These are phyloP conservation scores for Noctua janthe DNA, from an alignment of 2,888 invertebrate species.

Conservation along the genomic window DNA sequence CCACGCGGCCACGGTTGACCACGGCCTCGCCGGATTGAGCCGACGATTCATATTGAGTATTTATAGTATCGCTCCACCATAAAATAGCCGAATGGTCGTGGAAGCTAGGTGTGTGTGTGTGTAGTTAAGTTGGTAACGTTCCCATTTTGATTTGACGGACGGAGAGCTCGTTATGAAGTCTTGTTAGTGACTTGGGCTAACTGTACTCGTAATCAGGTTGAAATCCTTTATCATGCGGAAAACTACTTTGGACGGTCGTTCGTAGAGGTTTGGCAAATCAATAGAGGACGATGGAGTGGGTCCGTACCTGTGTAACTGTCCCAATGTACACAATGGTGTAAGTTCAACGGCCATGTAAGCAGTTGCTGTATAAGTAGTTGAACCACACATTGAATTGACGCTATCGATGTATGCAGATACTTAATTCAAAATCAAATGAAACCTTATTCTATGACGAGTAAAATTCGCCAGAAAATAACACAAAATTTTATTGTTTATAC, in stretches of 20 bases:
- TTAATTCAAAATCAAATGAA: not conserved
- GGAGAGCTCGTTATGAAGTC: constrained; percentile 26
- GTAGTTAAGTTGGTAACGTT: constrained; percentile 35
- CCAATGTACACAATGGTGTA: not conserved
- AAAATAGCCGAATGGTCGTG: constrained; percentile 55
- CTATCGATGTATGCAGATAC: not conserved
- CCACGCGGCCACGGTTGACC: constrained; percentile 81
- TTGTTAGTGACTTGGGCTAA: constrained; percentile 14
- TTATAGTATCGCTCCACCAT: constrained; percentile 65
- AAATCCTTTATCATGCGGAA: not conserved
- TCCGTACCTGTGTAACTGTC: not conserved
- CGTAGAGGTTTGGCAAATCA: not conserved
- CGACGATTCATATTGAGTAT: constrained; percentile 75
- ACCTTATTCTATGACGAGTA: not conserved
- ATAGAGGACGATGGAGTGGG: not conserved
- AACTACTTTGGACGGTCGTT: not conserved
- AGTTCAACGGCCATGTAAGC: not conserved
- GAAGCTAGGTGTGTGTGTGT: constrained; percentile 26
- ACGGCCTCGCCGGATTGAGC: constrained; percentile 80
- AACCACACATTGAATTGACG: not conserved
- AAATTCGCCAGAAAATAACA: not conserved
- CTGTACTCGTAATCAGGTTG: not conserved
- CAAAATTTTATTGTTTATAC: not conserved
- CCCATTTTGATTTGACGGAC: constrained; percentile 34
- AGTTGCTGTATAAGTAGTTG: not conserved